Percentiles rank a stretch among this genome's conserved stretches.
phyloP scores from a whole-genome alignment of 1,140 invertebrate genomes.

The Cardiocondyla obscurior region DNA sequence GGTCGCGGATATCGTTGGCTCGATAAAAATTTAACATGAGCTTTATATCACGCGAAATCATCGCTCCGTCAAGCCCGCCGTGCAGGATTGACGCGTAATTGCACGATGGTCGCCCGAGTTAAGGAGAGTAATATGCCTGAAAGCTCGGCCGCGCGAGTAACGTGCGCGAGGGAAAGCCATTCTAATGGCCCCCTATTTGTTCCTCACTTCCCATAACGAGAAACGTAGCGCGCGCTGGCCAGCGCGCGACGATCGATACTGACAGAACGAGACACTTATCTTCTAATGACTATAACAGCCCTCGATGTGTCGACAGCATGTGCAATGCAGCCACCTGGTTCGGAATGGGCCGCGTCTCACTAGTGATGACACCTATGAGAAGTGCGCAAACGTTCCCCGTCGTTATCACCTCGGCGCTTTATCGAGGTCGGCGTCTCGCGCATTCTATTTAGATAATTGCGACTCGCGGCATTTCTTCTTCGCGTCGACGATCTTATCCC shows the following conservation, averaged over 20 bases:
- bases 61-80: not conserved
- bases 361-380: not conserved
- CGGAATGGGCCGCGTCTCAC: conserved; percentile 47
- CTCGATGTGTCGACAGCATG: conserved; percentile 54
- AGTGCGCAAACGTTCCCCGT: conserved; percentile 25
- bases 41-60: not conserved
- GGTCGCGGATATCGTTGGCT: not conserved
- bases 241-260: conserved; percentile 56
- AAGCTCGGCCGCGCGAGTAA: conserved; percentile 24
- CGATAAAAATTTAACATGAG: conserved; percentile 9
- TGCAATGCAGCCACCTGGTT: conserved; percentile 56
- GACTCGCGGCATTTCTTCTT: not conserved
- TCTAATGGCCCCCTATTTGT: conserved; percentile 47
- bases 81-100: conserved; percentile 40
- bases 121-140: conserved; percentile 47
- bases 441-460: conserved; percentile 39
- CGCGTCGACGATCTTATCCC: not conserved
- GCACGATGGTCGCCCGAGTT: conserved; percentile 23
- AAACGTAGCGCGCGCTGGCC: not conserved
- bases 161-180: conserved; percentile 1
- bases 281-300: conserved; percentile 56
- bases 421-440: conserved; percentile 3
- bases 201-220: conserved; percentile 48
- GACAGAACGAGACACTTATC: conserved; percentile 64
- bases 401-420: not conserved